phyloP scores from a whole-genome alignment of 2,888 invertebrate species.

The Oasisia sp. region DNA sequence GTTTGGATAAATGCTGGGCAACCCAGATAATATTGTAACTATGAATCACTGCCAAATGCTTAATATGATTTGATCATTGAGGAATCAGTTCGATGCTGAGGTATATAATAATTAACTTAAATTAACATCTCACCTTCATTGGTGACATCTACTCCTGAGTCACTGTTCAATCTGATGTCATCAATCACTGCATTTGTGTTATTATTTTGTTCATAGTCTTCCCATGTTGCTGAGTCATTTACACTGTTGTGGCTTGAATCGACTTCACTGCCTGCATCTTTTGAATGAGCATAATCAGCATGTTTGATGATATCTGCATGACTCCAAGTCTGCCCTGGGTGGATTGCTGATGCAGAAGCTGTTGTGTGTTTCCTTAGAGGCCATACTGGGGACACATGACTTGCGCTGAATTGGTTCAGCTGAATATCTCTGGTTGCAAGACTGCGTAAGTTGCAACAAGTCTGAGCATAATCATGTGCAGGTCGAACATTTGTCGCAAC shows the following conservation, averaged over 20 bases:
- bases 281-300: neutral
- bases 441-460: constrained; percentile 12
- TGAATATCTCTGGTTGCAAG: constrained; percentile 2
- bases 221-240: neutral
- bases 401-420: neutral
- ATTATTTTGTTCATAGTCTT: neutral
- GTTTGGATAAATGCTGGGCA: too few species aligned
- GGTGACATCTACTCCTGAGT: neutral
- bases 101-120: neutral
- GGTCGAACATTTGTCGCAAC: neutral
- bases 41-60: too few species aligned
- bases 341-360: neutral
- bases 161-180: neutral
- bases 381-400: neutral
- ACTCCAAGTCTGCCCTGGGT: neutral
- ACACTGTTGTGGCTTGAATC: neutral
- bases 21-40: too few species aligned
- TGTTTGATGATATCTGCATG: neutral
- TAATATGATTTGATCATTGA: too few species aligned
- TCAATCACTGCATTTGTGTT: neutral
- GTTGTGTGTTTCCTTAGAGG: neutral
- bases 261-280: neutral
- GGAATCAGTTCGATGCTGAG: too few species aligned
- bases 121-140: neutral
- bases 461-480: constrained; percentile 17